Base-by-base conservation (phyloP, 1,140 invertebrate species). In the Leucophenga varia region DNA sequence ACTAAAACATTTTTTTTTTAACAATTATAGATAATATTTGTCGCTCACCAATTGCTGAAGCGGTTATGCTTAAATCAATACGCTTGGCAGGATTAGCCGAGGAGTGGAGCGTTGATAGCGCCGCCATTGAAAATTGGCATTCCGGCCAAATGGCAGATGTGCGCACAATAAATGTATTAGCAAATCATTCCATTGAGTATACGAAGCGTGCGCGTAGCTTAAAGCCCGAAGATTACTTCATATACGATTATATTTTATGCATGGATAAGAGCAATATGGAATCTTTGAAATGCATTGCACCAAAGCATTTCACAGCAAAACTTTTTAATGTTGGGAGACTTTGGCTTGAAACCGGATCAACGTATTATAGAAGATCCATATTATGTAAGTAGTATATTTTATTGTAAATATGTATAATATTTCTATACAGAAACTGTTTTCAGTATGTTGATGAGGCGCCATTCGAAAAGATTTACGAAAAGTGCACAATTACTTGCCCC, bases 21-120 rank as follows among this genome's bases (percentile, higher is more conserved):
- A 54, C 35, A 45, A 70, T n/a, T n/a, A 64, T 49, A 81, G 92
- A 91, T 8, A 95, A 95, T 59, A 94, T 93, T 54, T 95, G 93
- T 72, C 82, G 93, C 22, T 95, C 93, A 17, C 92, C 93, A 13
- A 95, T 95, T 52, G 93, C 92, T 17, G 92, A 95, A 77, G 92
- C 90, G 9, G 89, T 95, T 1, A 93, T 95, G 76, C 82, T 81
- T 60, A 79, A 89, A 57, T 69, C 78, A 47, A 94, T 95, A 72
- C 80, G 80, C 54, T 80, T 87, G 59, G 70, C 78, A 52, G 79
- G 80, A 17, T 59, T 84, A 8, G 56, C 74, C 10, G 77, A 84
- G 55, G 58, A 84, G 54, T 97, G 93, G 93, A 78, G 84, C 47
- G 86, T 91, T 9, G 91, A 96, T 61, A 95, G 92, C 78, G 90